Evolutionary conservation across 2,113 vertebrate genomes (phyloP).

Genomic region (Clarias magur): DNA sequence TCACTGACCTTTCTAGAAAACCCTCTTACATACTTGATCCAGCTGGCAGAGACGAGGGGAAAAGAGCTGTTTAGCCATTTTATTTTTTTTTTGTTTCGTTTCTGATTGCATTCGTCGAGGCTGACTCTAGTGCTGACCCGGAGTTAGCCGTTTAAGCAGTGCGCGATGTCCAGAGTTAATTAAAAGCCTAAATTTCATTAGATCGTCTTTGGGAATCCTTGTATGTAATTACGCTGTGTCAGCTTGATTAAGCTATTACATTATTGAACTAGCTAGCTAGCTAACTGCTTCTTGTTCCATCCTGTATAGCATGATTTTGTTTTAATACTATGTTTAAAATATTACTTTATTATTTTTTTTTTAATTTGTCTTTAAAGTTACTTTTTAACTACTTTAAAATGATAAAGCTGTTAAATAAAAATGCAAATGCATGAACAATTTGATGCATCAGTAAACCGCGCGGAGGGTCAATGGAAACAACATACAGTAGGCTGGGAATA

Average conservation of each 20-base stretch:
- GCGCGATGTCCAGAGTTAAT: slow-evolving; percentile 3
- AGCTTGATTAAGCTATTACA: slow-evolving; percentile 13
- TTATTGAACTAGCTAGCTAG: slow-evolving; percentile 25
- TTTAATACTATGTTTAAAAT: background rate
- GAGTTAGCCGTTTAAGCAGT: slow-evolving; percentile 11
- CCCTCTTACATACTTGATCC: background rate
- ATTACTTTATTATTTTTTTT: background rate
- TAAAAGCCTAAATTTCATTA: slow-evolving; percentile 25
- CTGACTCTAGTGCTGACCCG: slow-evolving; percentile 1
- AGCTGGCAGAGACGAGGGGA: background rate
- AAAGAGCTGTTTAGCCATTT: slow-evolving; percentile 9
- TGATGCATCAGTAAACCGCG: background rate
- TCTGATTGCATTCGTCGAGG: background rate
- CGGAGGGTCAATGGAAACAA: background rate
- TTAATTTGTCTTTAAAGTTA: background rate
- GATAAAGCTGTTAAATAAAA: background rate
- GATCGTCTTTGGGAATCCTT: background rate
- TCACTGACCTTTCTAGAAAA: background rate
- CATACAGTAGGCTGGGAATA: background rate
- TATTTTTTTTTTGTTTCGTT: background rate
- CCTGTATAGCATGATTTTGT: background rate
- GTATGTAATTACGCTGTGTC: slow-evolving; percentile 8
- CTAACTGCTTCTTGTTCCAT: slow-evolving; percentile 3
- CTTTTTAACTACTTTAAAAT: background rate
- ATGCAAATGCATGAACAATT: background rate